Evolutionary conservation across 2,797 vertebrate species (phyloP).

Genomic region (Thamnophis elegans): DNA sequence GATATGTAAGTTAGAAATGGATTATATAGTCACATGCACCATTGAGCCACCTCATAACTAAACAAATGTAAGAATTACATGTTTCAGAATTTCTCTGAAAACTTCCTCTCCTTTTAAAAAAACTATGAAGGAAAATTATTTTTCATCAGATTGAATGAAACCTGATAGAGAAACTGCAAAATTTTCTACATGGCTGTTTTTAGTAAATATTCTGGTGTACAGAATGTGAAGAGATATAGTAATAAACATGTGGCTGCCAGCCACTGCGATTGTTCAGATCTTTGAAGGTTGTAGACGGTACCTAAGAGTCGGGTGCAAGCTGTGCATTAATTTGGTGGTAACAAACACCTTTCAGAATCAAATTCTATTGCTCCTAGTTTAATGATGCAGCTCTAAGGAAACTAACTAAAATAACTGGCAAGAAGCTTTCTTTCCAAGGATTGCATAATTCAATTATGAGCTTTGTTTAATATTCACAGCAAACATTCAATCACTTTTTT

Average conservation of each 20-base stretch:
- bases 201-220: neutral
- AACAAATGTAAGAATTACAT: neutral
- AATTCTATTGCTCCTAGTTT: neutral
- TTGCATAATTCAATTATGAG: slow-evolving; percentile 54
- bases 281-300: neutral
- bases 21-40: neutral
- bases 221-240: neutral
- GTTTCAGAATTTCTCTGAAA: neutral
- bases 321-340: neutral
- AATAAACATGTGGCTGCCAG: neutral
- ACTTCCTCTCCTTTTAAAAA: neutral
- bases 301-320: neutral
- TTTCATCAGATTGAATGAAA: neutral
- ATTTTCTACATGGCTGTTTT: neutral
- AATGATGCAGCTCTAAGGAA: slow-evolving; percentile 23
- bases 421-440: neutral
- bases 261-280: neutral
- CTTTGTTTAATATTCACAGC: slow-evolving; percentile 56
- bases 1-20: neutral
- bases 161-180: neutral
- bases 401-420: slow-evolving; percentile 1
- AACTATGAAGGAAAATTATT: neutral
- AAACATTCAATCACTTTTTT: slow-evolving; percentile 52
- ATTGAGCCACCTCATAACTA: neutral
- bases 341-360: neutral